These are phyloP conservation scores for Diplosoma virens DNA, from an alignment of 23 tunicate genomes.

Conservation along the genomic window DNA sequence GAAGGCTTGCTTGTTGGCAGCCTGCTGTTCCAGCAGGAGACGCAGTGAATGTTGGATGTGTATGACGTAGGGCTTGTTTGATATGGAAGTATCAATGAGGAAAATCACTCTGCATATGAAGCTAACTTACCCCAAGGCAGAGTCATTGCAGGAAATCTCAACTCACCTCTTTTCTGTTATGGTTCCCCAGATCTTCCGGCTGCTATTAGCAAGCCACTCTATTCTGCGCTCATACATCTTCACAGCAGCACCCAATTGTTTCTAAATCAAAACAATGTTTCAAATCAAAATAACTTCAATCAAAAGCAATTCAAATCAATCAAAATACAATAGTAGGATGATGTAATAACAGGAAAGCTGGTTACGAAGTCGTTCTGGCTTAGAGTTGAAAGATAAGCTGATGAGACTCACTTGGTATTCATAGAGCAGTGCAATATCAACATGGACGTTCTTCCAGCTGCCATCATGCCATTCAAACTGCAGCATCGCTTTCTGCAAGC, in stretches of 20 bases:
- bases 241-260: constrained; percentile 70
- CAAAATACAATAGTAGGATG: too few relatives aligned
- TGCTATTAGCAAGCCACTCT: constrained; percentile 84
- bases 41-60: constrained; percentile 89
- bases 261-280: constrained; percentile 26
- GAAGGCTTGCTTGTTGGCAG: constrained; percentile 90
- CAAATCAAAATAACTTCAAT: too few relatives aligned
- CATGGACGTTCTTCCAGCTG: constrained; percentile 81
- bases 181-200: constrained; percentile 94
- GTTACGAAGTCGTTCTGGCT: too few relatives aligned
- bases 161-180: constrained; percentile 74
- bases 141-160: background rate
- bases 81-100: constrained; percentile 74
- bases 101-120: constrained; percentile 42
- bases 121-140: background rate
- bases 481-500: constrained; percentile 75
- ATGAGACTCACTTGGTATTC: constrained; percentile 93
- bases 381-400: too few relatives aligned
- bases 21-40: constrained; percentile 66
- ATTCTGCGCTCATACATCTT: constrained; percentile 66
- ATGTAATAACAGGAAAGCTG: too few relatives aligned
- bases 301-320: too few relatives aligned
- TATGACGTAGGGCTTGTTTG: constrained; percentile 73
- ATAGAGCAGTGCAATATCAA: constrained; percentile 83
- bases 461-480: constrained; percentile 98